phyloP scores from a whole-genome alignment of 2,113 vertebrate genomes.

The Corythoichthys haematopterus region DNA sequence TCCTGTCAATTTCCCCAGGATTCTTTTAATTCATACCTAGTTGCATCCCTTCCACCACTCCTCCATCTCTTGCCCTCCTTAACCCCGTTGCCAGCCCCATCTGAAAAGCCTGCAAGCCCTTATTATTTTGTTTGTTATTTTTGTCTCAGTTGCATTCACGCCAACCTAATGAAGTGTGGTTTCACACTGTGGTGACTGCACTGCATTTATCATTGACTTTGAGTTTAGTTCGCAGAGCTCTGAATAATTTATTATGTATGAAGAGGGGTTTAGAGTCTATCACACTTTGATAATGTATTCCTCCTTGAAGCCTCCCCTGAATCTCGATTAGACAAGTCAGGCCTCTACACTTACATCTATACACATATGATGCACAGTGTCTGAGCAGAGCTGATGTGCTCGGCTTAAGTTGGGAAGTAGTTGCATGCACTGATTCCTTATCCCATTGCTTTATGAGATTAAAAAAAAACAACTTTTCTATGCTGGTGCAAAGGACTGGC shows the following conservation, averaged over 20 bases:
- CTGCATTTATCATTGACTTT: conserved; percentile 69
- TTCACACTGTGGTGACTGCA: conserved; percentile 50
- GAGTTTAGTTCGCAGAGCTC: conserved; percentile 63
- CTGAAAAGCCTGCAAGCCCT: conserved; percentile 19
- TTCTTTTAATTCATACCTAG: background rate
- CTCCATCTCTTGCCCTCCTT: conserved; percentile 3
- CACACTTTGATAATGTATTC: conserved; percentile 60
- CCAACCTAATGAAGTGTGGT: conserved; percentile 66
- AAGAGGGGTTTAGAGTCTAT: conserved; percentile 67
- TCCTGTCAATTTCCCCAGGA: background rate
- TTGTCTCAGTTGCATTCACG: conserved; percentile 38
- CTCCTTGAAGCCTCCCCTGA: conserved; percentile 64
- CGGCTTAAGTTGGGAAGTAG: conserved; percentile 32
- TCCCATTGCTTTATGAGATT: conserved; percentile 1
- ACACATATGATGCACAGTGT: conserved; percentile 4
- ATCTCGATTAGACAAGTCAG: conserved; percentile 50
- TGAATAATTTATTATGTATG: conserved; percentile 74
- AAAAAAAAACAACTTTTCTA: no score
- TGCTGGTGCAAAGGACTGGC: no score
- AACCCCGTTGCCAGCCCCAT: conserved; percentile 7
- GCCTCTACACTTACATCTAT: conserved; percentile 6
- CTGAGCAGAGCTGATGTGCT: conserved; percentile 2
- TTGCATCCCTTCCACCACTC: conserved; percentile 1
- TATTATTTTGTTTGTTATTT: conserved; percentile 41
- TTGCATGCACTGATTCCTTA: conserved; percentile 28